A percentile compares a stretch with the other conserved stretches of the same genome.
These are phyloP conservation scores for Cryptotis parvus DNA, from an alignment of 2,113 vertebrate species.

Conservation along the genomic window DNA sequence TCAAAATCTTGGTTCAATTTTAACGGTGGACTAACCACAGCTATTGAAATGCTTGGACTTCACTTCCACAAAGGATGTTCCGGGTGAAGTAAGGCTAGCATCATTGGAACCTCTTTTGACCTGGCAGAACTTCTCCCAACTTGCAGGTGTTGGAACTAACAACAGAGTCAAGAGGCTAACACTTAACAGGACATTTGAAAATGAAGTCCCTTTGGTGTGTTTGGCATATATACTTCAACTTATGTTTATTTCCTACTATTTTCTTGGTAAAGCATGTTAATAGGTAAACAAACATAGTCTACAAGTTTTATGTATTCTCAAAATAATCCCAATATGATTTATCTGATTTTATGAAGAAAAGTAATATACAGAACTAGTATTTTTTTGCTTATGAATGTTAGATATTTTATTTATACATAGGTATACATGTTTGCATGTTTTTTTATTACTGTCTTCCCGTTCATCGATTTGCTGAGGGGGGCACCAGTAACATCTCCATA, in stretches of 20 bases:
- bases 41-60: slow-evolving; percentile 83
- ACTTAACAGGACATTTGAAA: slow-evolving; percentile 44
- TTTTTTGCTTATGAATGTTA: neutral
- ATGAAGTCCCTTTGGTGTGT: slow-evolving; percentile 15
- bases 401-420: no score
- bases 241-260: neutral
- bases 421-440: no score
- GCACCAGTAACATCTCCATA: no score
- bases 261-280: neutral
- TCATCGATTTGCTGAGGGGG: no score
- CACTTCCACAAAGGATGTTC: slow-evolving; percentile 78
- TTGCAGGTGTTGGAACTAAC: slow-evolving; percentile 79
- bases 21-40: slow-evolving; percentile 79
- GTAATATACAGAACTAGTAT: neutral
- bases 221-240: neutral
- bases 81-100: slow-evolving; percentile 76
- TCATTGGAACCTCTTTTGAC: slow-evolving; percentile 75
- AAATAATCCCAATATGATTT: slow-evolving; percentile 39
- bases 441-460: no score
- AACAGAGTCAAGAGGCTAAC: slow-evolving; percentile 49
- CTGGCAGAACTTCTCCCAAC: slow-evolving; percentile 75
- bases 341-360: slow-evolving; percentile 1
- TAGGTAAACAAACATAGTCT: neutral
- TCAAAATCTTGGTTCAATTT: slow-evolving; percentile 74
- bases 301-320: slow-evolving; percentile 19